phyloP scores from a whole-genome alignment of 2,888 invertebrate genomes.

The Pyrrhosoma nymphula region DNA sequence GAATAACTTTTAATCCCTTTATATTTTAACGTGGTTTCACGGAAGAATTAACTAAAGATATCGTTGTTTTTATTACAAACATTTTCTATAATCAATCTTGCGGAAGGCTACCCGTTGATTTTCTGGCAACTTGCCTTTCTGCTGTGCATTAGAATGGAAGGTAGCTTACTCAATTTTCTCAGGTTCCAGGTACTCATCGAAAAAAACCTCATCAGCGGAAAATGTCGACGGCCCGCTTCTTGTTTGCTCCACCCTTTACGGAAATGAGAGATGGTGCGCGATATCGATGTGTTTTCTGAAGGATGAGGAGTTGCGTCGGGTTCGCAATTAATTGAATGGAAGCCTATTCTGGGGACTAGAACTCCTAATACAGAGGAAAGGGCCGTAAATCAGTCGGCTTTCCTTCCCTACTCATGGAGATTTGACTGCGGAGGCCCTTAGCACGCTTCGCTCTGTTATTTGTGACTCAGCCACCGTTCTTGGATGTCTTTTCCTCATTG shows the following conservation, averaged over 20 bases:
- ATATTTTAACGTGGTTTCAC: too few relatives aligned
- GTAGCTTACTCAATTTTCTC: not conserved
- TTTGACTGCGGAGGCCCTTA: not conserved
- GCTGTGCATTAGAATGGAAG: too few relatives aligned
- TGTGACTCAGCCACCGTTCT: not conserved
- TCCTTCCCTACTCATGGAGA: not conserved
- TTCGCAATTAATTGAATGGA: not conserved
- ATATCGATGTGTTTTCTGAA: not conserved
- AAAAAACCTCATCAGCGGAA: not conserved
- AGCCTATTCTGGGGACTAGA: not conserved
- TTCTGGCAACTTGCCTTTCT: too few relatives aligned
- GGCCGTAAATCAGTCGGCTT: not conserved
- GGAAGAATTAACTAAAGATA: too few relatives aligned
- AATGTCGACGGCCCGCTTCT: not conserved
- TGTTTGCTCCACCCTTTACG: not conserved
- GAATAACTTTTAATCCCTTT: too few relatives aligned
- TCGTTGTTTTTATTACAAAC: too few relatives aligned
- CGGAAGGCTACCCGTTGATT: too few relatives aligned
- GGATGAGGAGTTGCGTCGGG: not conserved
- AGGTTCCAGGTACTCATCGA: not conserved
- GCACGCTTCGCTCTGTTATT: not conserved
- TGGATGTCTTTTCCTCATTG: not conserved
- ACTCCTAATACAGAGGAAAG: not conserved
- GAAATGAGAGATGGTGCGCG: not conserved
- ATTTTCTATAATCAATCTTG: too few relatives aligned